Base-by-base conservation (phyloP, 2,888 invertebrate genomes). In the Meloe dianella region DNA sequence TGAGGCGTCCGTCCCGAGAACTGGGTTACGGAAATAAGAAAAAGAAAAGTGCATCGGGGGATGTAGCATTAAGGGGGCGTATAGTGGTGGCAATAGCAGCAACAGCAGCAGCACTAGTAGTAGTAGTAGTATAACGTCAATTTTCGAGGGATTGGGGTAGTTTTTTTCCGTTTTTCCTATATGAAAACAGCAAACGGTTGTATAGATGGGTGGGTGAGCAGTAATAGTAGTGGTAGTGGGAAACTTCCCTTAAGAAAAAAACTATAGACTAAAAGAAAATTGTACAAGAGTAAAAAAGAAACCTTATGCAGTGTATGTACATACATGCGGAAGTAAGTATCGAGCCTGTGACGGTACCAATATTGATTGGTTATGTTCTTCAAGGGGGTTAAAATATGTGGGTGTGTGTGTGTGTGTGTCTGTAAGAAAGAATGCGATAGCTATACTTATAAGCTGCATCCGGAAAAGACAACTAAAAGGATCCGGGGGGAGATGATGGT, bases 321-420 rank as follows among this genome's bases (percentile, higher is more conserved):
- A 83, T 83, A 83, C 80, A 84, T 81, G 83, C 79, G 82, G 84
- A 83, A 84, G 81, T 80, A 79, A 83, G 84, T 83, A 82, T 84
- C 77, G 84, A 83, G 83, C 78, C 80, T 79, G 80, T 80, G 79
- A 74, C 77, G 77, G 76, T 75, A 76, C 79, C 81, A 77, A 83
- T 84, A 84, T 84, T 83, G 84, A 84, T 84, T 84, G 84, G 83
- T 80, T 84, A 83, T 83, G 79, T 81, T 81, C 81, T 82, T 79
- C 78, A 77, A 72, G 20, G 75, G 74, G 74, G 71, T 75, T 78
- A 57, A 66, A 61, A 67, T 65, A 69, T 64, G 74, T 73, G 73
- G 66, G 72, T 74, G 72, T 71, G 70, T 67, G 64, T 70, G 71
- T 74, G 70, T 73, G 76, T 73, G 71, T 22, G 68, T 69, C 66